A percentile compares a stretch with the other conserved stretches of the same genome.
phyloP scores from a whole-genome alignment of 1,140 invertebrate genomes.

The Cydia amplana region DNA sequence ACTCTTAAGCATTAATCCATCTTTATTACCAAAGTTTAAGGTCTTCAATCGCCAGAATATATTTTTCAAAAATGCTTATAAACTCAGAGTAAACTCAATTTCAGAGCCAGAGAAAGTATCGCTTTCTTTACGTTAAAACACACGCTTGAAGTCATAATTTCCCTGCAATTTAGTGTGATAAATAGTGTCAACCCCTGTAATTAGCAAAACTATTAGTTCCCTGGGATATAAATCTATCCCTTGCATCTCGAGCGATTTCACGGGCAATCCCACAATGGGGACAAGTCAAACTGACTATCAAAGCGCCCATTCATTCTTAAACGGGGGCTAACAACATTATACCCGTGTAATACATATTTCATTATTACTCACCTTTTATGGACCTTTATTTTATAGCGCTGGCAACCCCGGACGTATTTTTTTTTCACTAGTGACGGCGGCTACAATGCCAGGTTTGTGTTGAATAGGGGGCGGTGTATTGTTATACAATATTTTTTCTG shows the following conservation, averaged over 20 bases:
- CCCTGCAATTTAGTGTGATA: not conserved
- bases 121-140: conserved; percentile 48
- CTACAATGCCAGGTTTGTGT: conserved; percentile 57
- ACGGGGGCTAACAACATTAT: conserved; percentile 78
- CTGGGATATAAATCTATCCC: conserved; percentile 60
- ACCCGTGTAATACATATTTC: conserved; percentile 79
- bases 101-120: conserved; percentile 57
- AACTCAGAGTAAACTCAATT: conserved; percentile 50
- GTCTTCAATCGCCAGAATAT: conserved; percentile 36
- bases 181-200: conserved; percentile 51
- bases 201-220: conserved; percentile 52
- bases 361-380: conserved; percentile 76
- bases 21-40: conserved; percentile 34
- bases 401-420: conserved; percentile 63
- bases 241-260: conserved; percentile 70
- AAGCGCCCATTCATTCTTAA: conserved; percentile 64
- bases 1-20: not conserved
- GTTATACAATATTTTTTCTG: conserved; percentile 72
- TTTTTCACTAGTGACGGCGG: conserved; percentile 51
- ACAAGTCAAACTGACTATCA: conserved; percentile 72
- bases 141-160: conserved; percentile 23
- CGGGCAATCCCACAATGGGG: conserved; percentile 67
- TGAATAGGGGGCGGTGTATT: conserved; percentile 76
- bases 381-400: conserved; percentile 73
- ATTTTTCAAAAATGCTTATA: conserved; percentile 32